Evolutionary conservation across 2,113 vertebrate species (phyloP).

Genomic region (Spermophilus dauricus): DNA sequence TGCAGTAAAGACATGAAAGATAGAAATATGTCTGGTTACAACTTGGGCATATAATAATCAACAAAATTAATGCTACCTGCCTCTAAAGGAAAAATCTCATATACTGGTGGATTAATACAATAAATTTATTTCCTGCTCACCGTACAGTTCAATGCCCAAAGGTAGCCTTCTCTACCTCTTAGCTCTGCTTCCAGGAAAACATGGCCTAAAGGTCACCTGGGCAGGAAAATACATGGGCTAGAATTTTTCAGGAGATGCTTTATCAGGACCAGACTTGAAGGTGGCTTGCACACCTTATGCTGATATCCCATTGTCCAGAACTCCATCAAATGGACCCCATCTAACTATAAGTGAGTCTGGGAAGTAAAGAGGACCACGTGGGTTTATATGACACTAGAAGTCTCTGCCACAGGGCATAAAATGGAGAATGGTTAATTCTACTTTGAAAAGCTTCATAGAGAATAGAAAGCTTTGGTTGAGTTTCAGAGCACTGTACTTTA

Average conservation of each 20-base stretch:
- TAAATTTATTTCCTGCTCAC: background rate
- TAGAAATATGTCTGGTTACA: background rate
- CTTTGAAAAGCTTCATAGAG: background rate
- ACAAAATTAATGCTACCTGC: background rate
- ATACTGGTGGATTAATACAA: background rate
- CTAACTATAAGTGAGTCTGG: background rate
- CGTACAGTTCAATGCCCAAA: background rate
- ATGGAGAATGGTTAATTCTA: background rate
- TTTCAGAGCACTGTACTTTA: background rate
- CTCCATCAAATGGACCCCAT: background rate
- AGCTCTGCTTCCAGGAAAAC: background rate
- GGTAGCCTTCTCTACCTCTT: background rate
- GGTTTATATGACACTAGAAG: background rate
- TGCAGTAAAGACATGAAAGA: background rate
- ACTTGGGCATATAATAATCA: background rate
- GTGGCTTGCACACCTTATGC: background rate
- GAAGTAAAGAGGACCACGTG: background rate
- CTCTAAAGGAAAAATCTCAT: background rate
- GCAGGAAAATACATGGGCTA: background rate
- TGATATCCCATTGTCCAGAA: background rate
- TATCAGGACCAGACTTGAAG: background rate
- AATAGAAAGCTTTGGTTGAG: background rate
- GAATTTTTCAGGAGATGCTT: background rate
- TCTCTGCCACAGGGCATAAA: background rate
- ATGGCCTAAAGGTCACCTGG: background rate